phyloP scores from a whole-genome alignment of 2,888 invertebrate genomes.

The Drosophila longiperda region DNA sequence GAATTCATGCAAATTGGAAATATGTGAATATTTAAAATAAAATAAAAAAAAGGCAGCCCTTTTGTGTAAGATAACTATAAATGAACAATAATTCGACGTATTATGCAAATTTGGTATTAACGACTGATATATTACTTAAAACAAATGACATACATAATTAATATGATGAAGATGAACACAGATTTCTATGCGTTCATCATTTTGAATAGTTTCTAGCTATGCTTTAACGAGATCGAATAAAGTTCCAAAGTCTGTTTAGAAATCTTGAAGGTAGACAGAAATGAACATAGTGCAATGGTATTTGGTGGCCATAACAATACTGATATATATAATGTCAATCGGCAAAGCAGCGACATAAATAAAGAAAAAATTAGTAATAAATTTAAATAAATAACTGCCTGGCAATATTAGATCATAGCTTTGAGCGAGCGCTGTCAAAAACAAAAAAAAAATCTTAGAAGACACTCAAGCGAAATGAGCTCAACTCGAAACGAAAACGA shows the following conservation, averaged over 20 bases:
- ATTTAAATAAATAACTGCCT: slow-evolving; percentile 80
- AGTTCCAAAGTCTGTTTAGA: slow-evolving; percentile 29
- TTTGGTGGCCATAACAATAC: slow-evolving; percentile 55
- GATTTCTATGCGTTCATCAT: slow-evolving; percentile 46
- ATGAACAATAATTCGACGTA: not conserved
- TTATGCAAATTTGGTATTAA: slow-evolving; percentile 17
- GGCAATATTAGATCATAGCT: slow-evolving; percentile 75
- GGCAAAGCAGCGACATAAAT: slow-evolving; percentile 64
- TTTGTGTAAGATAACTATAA: not conserved
- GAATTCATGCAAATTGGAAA: not conserved
- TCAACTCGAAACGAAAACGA: slow-evolving; percentile 71
- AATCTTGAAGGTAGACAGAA: slow-evolving; percentile 44
- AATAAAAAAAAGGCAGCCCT: not conserved
- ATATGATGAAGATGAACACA: slow-evolving; percentile 25
- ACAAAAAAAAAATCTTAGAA: slow-evolving; percentile 45
- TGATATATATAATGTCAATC: slow-evolving; percentile 76
- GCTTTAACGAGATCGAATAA: slow-evolving; percentile 13
- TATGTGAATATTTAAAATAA: not conserved
- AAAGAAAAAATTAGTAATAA: slow-evolving; percentile 72
- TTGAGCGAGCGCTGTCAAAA: slow-evolving; percentile 7
- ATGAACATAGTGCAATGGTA: slow-evolving; percentile 37
- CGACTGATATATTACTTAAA: slow-evolving; percentile 29
- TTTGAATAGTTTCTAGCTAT: slow-evolving; percentile 32
- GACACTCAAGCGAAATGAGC: slow-evolving; percentile 16
- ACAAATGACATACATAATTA: slow-evolving; percentile 45